These are phyloP conservation scores for Tetraodon nigroviridis DNA, from an alignment of 2,113 vertebrate species.

Conservation along the genomic window DNA sequence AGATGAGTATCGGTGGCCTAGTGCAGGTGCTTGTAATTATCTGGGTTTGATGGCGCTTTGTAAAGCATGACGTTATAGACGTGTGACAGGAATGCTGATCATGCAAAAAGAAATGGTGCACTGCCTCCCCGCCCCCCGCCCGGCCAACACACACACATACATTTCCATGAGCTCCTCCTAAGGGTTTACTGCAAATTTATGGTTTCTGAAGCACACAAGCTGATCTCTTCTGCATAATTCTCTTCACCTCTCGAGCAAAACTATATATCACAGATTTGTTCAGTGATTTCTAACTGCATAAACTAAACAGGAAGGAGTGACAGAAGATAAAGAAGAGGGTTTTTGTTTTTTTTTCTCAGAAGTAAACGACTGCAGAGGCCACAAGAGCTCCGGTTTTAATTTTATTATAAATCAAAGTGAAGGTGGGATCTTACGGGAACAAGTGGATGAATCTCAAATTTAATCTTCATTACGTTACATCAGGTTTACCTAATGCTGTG, in stretches of 20 bases:
- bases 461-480: not conserved
- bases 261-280: constrained; percentile 42
- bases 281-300: constrained; percentile 32
- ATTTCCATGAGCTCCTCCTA: constrained; percentile 24
- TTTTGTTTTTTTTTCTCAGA: not conserved
- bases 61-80: constrained; percentile 46
- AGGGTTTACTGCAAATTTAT: constrained; percentile 54
- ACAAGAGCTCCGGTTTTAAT: not conserved
- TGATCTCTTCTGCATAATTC: constrained; percentile 62
- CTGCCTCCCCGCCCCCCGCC: constrained; percentile 21
- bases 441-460: not conserved
- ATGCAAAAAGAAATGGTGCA: constrained; percentile 43
- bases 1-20: constrained; percentile 22
- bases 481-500: not conserved
- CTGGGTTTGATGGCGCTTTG: constrained; percentile 42
- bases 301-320: constrained; percentile 26
- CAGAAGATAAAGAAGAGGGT: not conserved
- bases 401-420: not conserved
- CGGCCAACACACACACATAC: not conserved
- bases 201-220: constrained; percentile 47
- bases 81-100: constrained; percentile 57
- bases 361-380: not conserved
- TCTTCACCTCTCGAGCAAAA: constrained; percentile 23
- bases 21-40: constrained; percentile 54
- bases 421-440: not conserved